Evolutionary conservation across 2,888 invertebrate genomes (phyloP).

Genomic region (Meiosimyza decipiens): DNA sequence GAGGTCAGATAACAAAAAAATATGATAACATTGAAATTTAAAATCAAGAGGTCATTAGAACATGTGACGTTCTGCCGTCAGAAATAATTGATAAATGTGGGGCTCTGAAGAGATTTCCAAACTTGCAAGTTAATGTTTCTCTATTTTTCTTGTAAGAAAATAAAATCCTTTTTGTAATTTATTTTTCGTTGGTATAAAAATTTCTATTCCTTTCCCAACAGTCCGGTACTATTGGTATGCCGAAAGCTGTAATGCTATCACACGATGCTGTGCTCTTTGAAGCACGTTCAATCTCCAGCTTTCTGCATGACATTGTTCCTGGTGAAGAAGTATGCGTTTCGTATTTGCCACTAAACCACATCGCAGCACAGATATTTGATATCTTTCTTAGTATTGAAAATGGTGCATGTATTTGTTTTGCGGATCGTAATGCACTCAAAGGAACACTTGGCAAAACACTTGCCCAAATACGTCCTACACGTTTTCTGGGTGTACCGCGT

Average conservation of each 20-base stretch:
- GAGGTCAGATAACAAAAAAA: no score
- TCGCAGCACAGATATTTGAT: conserved; percentile 85
- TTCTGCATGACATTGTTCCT: conserved; percentile 68
- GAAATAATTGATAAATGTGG: not conserved
- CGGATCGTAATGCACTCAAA: conserved; percentile 87
- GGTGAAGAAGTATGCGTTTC: conserved; percentile 76
- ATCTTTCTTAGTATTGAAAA: conserved; percentile 69
- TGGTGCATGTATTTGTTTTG: conserved; percentile 76
- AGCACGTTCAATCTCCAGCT: conserved; percentile 69
- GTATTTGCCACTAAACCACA: conserved; percentile 88
- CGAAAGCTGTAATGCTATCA: conserved; percentile 92
- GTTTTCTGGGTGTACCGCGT: conserved; percentile 87
- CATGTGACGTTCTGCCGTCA: not conserved
- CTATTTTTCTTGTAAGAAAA: not conserved
- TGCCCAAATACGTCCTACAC: conserved; percentile 80
- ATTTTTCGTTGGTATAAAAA: not conserved
- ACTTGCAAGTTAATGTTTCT: not conserved
- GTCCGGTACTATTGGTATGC: conserved; percentile 88
- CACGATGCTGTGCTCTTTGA: conserved; percentile 87
- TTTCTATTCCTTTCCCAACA: conserved; percentile 60
- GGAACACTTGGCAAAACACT: conserved; percentile 81
- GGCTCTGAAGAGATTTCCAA: no score
- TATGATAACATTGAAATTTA: no score
- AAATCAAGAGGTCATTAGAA: no score
- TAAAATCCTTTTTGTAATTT: conserved; percentile 21